Base-by-base conservation (phyloP, 2,797 vertebrate genomes). In the Hippopotamyrus pictus region DNA sequence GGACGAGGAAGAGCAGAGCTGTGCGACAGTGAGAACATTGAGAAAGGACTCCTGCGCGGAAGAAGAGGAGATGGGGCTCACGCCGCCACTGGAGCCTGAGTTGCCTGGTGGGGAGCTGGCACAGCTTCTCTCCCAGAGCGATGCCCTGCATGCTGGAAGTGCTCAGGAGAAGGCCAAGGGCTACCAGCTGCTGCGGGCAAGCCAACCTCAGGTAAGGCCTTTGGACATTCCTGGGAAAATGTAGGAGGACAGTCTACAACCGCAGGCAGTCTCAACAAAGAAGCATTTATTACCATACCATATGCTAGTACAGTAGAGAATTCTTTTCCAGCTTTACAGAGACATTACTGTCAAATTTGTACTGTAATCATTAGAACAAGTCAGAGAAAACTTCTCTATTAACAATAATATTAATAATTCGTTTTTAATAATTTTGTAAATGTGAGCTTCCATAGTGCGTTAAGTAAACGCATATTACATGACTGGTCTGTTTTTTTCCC, bases 81-180 rank as follows among this genome's bases (percentile, higher is more conserved):
- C 14, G 0, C 44, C 69, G 89, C 0, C 92, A 88, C 92, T 91
- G 73, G 83, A 94, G 25, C 85, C 91, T 0, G 92, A 92, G 0
- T 90, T 89, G 84, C 92, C 93, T 1, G 96, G 94, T 0, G 96
- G 97, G 11, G 98, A 96, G 2, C 91, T 98, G 90, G 91, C 90
- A 4, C 96, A 96, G 29, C 96, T 99, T 3, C 94, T 99, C 93
- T 96, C 94, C 88, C 96, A 97, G 93, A 96, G 95, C 0, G 98
- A 99, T 73, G 92, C 94, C 88, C 94, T 98, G 84, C 97, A 98
- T 89, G 86, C 51, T 0, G 97, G 98, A 11, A 93, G 95, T 0
- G 93, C 94, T 88, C 94, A 90, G 73, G 92, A 95, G 87, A 97
- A 96, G 93, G 94, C 93, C 0, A 96, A 98, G 50, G 97, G 97